Evolutionary conservation across 2,113 vertebrate genomes (phyloP), one percentile per base, ranked within the genome.

Genomic region (Equus quagga): DNA sequence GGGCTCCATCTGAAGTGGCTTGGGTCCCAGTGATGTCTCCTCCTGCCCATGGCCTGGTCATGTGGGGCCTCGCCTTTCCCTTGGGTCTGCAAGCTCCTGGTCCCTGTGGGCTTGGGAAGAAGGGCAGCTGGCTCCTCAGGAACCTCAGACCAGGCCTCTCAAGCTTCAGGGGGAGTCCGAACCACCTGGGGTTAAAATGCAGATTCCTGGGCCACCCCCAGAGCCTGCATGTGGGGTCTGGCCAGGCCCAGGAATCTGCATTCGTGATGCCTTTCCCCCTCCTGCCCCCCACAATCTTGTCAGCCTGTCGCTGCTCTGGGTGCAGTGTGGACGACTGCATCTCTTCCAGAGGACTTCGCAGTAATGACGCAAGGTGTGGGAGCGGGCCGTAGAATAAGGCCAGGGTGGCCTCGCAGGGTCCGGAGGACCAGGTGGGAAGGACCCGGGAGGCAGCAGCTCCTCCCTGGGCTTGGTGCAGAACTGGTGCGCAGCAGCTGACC

Each of bases 271-370:
- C 1, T 9, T 19, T 18, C 0, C 21, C 5, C 0, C 36, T 2
- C 24, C 2, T 1, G 28, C 5, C 0, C 36, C 4, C 24, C 2
- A 0, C 36, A 41, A 41, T 0, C 33, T 6, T 1, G 21, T 44
- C 26, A 54, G 41, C 41, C 26, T 9, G 2, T 26, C 15, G 44
- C 41, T 41, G 64, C 15, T 92, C 13, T 33, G 44, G 89, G n/a
- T 84, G 80, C 31, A 41, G 41, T 15, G 19, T 4, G 64, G 70
- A 7, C 24, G 46, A n/a, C 8, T 8, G 18, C 41, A 1, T 0
- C 7, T 70, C 56, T 15, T 28, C 56, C 18, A 23, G 5, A 0
- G 18, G 62, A 60, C 81, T 19, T 23, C 8, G 15, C 56, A 10
- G 0, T 26, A 14, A 23, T 70, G 83, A 70, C 75, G 46, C n/a